Conservation (phyloP, 2,113 vertebrate species). For the Gallinago media region DNA sequence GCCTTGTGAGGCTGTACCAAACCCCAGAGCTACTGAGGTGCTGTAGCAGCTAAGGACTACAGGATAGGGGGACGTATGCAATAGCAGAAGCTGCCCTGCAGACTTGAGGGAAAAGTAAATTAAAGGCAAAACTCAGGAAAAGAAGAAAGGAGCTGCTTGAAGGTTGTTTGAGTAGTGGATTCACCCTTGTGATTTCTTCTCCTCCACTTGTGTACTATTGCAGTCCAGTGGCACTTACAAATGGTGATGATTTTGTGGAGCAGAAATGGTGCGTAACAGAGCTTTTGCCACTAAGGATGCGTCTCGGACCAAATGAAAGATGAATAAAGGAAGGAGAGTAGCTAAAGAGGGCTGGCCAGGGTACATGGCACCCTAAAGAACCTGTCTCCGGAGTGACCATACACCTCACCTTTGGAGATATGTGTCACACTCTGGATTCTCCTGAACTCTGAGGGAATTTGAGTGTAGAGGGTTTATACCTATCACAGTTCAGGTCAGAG, state of each 20-base stretch:
- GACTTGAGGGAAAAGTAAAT: background rate
- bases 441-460: background rate
- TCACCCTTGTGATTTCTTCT: background rate
- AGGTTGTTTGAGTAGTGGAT: background rate
- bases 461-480: background rate
- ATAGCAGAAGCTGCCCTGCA: background rate
- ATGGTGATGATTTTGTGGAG: background rate
- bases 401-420: background rate
- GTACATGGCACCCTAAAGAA: background rate
- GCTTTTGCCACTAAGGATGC: background rate
- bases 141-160: background rate
- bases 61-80: fast-evolving
- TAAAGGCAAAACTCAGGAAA: background rate
- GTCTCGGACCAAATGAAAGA: background rate
- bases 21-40: fast-evolving
- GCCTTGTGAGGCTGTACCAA: background rate
- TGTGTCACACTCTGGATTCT: background rate
- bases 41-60: background rate
- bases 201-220: fast-evolving
- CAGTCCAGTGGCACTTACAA: background rate
- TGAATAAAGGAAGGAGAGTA: background rate
- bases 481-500: background rate
- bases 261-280: background rate
- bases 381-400: background rate
- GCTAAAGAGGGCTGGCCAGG: background rate